These are phyloP conservation scores for Lophius piscatorius DNA, from an alignment of 2,113 vertebrate species.

Conservation along the genomic window DNA sequence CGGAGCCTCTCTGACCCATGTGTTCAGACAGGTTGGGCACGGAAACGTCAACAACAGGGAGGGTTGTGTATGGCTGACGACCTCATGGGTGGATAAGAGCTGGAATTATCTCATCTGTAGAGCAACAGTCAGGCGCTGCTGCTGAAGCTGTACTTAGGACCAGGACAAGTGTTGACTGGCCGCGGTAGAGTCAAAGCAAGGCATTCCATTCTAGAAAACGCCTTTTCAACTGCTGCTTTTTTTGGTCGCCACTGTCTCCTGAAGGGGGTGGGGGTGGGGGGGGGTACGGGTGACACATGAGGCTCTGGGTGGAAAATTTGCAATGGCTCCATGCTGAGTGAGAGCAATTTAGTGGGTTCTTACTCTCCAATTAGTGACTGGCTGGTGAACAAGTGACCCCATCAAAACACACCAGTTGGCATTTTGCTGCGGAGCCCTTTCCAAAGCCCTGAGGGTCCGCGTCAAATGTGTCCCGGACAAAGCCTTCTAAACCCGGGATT, in stretches of 20 bases:
- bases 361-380: slow-evolving; percentile 67
- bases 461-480: slow-evolving; percentile 70
- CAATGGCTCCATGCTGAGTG: slow-evolving; percentile 27
- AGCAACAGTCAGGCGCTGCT: slow-evolving; percentile 42
- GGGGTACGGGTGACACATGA: slow-evolving; percentile 18
- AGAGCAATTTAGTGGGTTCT: slow-evolving; percentile 46
- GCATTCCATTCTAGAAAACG: slow-evolving; percentile 18
- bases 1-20: slow-evolving; percentile 54
- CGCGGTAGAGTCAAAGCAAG: slow-evolving; percentile 38
- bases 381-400: slow-evolving; percentile 72
- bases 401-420: slow-evolving; percentile 77
- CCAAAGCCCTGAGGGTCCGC: slow-evolving; percentile 67
- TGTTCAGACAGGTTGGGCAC: slow-evolving; percentile 70
- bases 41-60: slow-evolving; percentile 71
- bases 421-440: slow-evolving; percentile 67
- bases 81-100: slow-evolving; percentile 56
- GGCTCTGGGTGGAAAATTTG: slow-evolving; percentile 20
- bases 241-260: slow-evolving; percentile 4
- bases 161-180: slow-evolving; percentile 60
- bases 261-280: not conserved
- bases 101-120: slow-evolving; percentile 71
- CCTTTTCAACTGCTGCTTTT: slow-evolving; percentile 21
- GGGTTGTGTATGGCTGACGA: slow-evolving; percentile 55
- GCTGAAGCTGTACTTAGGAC: slow-evolving; percentile 46
- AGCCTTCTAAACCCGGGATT: slow-evolving; percentile 73